Evolutionary conservation across 2,113 vertebrate genomes (phyloP).

Genomic region (Protobothrops flavoviridis): DNA sequence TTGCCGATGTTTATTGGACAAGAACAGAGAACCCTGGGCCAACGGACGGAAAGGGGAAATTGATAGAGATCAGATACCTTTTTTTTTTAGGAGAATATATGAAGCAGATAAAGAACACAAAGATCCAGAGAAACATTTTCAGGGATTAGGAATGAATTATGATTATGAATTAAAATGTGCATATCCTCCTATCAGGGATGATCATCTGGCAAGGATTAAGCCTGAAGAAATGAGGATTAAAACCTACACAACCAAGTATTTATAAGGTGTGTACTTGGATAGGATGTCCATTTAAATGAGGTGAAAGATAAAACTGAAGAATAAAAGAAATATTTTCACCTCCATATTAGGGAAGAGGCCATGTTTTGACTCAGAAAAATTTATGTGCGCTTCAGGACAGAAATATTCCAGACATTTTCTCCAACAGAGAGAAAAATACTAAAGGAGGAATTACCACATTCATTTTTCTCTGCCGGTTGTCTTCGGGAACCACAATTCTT

Average conservation of each 20-base stretch:
- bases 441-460: neutral
- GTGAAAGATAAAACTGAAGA: neutral
- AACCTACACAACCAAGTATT: neutral
- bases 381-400: neutral
- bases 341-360: neutral
- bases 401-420: neutral
- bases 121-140: neutral
- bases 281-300: too few species aligned
- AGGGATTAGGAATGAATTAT: neutral
- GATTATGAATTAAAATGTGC: neutral
- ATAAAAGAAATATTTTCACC: neutral
- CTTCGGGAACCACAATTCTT: neutral
- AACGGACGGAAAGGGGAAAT: neutral
- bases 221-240: neutral
- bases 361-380: neutral
- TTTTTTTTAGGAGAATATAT: neutral
- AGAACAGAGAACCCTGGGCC: neutral
- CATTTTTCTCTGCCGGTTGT: neutral
- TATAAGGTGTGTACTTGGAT: neutral
- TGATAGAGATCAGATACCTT: neutral
- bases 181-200: neutral
- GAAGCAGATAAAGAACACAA: neutral
- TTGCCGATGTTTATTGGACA: neutral
- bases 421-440: neutral
- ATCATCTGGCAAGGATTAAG: neutral